Conservation (phyloP, 2,797 vertebrate species). For the Sebastolobus altivelis region DNA sequence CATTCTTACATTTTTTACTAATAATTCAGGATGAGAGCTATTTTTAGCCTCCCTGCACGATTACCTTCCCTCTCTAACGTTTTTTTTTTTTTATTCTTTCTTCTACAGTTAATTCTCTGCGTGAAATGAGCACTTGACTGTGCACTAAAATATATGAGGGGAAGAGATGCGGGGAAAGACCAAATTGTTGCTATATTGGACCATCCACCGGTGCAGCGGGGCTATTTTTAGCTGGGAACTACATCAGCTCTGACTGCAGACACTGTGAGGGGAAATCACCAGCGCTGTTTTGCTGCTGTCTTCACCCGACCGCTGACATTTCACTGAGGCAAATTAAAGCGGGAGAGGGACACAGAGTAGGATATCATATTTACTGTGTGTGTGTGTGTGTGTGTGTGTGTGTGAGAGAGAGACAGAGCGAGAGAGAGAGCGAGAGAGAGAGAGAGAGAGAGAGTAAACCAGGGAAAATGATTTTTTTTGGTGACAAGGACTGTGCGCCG, state of each 20-base stretch:
- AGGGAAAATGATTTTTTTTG: not conserved
- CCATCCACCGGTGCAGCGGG: conserved; percentile 73
- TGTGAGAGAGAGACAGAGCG: conserved; percentile 2
- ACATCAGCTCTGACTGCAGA: conserved; percentile 79
- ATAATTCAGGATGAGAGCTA: conserved; percentile 29
- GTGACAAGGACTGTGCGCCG: not conserved
- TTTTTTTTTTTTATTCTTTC: not conserved
- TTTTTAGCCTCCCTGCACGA: conserved; percentile 27
- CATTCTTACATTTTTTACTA: conserved; percentile 26
- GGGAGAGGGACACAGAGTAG: not conserved
- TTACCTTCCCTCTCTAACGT: not conserved
- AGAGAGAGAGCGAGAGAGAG: not conserved
- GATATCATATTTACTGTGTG: not conserved
- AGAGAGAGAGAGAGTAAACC: conserved; percentile 8
- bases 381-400: not conserved
- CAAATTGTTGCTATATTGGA: conserved; percentile 76
- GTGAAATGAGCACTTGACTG: conserved; percentile 26
- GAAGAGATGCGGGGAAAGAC: conserved; percentile 66
- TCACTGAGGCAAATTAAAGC: conserved; percentile 40
- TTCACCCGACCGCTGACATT: conserved; percentile 54
- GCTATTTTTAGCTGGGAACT: conserved; percentile 82
- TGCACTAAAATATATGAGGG: conserved; percentile 35
- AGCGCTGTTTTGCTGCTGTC: conserved; percentile 56
- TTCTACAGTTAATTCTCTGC: conserved; percentile 2
- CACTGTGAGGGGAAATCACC: conserved; percentile 70